A percentile compares a stretch with the other conserved stretches of the same genome.
Conservation (phyloP, 2,113 vertebrate species). For the Ramphastos sulfuratus region DNA sequence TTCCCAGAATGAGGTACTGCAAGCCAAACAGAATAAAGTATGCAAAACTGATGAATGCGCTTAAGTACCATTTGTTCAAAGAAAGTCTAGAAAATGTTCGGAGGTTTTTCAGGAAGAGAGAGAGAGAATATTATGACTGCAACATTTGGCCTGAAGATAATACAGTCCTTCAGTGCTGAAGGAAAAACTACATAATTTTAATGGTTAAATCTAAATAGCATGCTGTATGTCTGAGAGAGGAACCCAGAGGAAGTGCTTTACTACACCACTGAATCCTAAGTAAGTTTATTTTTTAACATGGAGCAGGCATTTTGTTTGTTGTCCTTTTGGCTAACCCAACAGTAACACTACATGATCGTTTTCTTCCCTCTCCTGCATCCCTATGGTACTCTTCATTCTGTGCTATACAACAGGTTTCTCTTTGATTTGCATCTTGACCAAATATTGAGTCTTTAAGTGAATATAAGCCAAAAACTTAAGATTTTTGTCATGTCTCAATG, state of each 20-base stretch:
- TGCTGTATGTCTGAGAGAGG: neutral
- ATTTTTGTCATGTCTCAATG: neutral
- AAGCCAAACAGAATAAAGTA: neutral
- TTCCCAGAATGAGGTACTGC: neutral
- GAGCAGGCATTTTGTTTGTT: constrained; percentile 41
- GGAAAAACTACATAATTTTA: neutral
- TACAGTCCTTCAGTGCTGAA: neutral
- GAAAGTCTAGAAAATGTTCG: neutral
- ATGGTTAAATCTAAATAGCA: neutral
- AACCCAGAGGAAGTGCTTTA: constrained; percentile 32
- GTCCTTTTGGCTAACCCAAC: neutral
- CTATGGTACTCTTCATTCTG: neutral
- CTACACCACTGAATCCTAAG: neutral
- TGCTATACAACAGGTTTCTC: neutral
- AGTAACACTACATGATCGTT: constrained; percentile 5
- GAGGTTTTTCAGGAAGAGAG: neutral
- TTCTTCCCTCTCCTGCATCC: neutral
- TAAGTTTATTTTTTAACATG: neutral
- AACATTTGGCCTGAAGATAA: neutral
- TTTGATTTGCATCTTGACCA: neutral
- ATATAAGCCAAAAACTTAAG: neutral
- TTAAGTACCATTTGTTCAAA: neutral
- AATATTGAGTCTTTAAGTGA: neutral
- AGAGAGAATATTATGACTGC: neutral
- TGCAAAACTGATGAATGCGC: neutral